A percentile compares a stretch with the other conserved stretches of the same genome.
Evolutionary conservation across 2,888 invertebrate genomes (phyloP).

Genomic region (Ctena decussata): DNA sequence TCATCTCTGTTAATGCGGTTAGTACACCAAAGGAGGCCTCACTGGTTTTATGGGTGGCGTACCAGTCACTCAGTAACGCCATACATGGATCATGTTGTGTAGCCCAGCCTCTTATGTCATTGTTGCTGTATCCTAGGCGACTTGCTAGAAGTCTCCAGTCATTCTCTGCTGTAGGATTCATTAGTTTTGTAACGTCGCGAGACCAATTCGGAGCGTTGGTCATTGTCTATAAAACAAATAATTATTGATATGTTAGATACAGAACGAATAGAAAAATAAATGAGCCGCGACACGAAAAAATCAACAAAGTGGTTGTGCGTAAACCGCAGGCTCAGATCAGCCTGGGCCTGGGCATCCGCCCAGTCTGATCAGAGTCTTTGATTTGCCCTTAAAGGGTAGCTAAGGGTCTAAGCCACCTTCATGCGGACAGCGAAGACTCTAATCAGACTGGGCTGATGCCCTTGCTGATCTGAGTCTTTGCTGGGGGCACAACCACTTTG

Average conservation of each 20-base stretch:
- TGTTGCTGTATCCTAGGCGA: slow-evolving; percentile 83
- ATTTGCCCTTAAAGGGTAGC: no score
- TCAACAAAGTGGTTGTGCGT: no score
- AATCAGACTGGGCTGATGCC: no score
- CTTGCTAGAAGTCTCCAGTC: slow-evolving; percentile 85
- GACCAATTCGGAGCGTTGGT: slow-evolving; percentile 85
- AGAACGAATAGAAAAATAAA: no score
- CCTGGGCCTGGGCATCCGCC: no score
- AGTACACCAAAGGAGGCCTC: slow-evolving; percentile 81
- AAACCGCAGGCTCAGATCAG: no score
- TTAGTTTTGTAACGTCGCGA: slow-evolving; percentile 81
- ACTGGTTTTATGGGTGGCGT: slow-evolving; percentile 83
- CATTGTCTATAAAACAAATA: slow-evolving; percentile 75
- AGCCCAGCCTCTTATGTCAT: slow-evolving; percentile 84
- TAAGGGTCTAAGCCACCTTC: no score
- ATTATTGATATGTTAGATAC: not conserved
- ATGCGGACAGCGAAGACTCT: no score
- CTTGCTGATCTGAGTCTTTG: no score
- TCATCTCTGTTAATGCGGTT: slow-evolving; percentile 82
- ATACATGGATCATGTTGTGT: slow-evolving; percentile 84
- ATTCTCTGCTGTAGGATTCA: slow-evolving; percentile 79
- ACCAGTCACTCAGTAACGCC: slow-evolving; percentile 85
- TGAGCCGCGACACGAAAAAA: no score
- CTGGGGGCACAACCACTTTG: no score
- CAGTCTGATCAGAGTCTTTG: no score